Percentiles rank a stretch among this genome's conserved stretches.
Conservation (phyloP, 2,113 vertebrate genomes). For the Mesembrinibis cayennensis region DNA sequence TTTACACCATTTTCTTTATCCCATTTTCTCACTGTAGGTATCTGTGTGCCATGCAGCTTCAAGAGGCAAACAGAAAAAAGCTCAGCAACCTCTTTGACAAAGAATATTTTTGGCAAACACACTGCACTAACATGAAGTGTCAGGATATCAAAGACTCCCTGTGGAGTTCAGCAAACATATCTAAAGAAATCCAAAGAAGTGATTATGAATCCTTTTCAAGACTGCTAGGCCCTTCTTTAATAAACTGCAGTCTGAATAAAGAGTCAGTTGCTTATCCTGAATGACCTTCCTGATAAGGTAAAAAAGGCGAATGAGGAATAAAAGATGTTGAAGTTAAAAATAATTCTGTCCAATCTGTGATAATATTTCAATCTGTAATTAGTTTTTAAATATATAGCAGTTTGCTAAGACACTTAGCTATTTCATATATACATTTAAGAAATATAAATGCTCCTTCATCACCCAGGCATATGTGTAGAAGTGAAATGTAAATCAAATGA, state of each 20-base stretch:
- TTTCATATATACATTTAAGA: neutral
- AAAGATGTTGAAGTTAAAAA: neutral
- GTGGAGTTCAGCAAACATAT: conserved; percentile 57
- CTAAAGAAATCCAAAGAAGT: conserved; percentile 42
- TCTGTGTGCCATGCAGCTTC: conserved; percentile 19
- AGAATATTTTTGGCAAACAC: conserved; percentile 57
- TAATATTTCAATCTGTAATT: neutral
- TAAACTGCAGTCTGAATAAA: conserved; percentile 20
- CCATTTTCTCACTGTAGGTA: conserved; percentile 30
- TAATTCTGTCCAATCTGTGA: neutral
- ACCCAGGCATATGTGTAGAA: neutral
- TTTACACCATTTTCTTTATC: conserved; percentile 37
- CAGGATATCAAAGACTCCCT: conserved; percentile 66
- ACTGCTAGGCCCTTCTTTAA: conserved; percentile 16
- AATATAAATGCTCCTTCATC: neutral
- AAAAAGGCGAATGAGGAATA: neutral
- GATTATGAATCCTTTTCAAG: conserved; percentile 50
- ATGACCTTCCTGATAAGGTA: neutral
- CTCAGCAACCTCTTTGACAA: conserved; percentile 33
- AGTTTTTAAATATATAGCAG: neutral
- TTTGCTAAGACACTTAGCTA: neutral
- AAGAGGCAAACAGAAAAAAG: conserved; percentile 38
- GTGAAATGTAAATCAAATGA: neutral
- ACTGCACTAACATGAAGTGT: conserved; percentile 15
- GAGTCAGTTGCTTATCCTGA: conserved; percentile 33